Evolutionary conservation across 2,113 vertebrate genomes (phyloP), one percentile per base, ranked within the genome.

Genomic region (Neomonachus schauinslandi): DNA sequence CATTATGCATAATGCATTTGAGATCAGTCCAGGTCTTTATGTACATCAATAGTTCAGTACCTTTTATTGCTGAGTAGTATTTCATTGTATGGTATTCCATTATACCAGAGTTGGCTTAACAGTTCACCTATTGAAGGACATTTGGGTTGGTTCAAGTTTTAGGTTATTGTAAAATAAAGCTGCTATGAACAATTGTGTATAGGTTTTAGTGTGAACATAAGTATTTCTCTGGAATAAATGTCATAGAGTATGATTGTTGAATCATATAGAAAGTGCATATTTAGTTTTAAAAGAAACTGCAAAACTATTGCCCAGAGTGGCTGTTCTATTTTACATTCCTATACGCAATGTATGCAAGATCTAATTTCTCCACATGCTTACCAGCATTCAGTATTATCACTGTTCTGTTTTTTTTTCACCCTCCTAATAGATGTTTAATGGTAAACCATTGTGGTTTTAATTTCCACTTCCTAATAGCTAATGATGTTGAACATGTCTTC

Each of bases 41-140:
- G 36, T 4, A 0, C 7, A 3, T 55, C 22, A 72, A 1, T 1
- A 91, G 4, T 46, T 84, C 19, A 31, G 1, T 31, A 39, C 2
- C 51, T 53, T 74, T 69, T 51, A 46, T 14, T 49, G 2, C 39
- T 61, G 7, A 72, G 24, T 80, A 31, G 24, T 74, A 36, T 89
- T 89, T 16, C 53, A 61, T 33, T 16, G 1, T 21, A 49, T 96
- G 4, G 3, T 84, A 53, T 61, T 57, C 7, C 26, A 18, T n/a
- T 72, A 18, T 16, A 49, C 5, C 36, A 55, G 1, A 79, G 5
- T 2, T 71, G 19, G 2, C 59, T 57, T 90, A 76, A 90, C 4
- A 55, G 6, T 76, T 84, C 1, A 36, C 24, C 33, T 67, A 39
- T 2, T 26, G 3, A 79, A 59, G 4, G 31, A 46, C 18, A 76